These are phyloP conservation scores for Bombus sylvicola DNA, from an alignment of 1,140 invertebrate species.

Conservation along the genomic window DNA sequence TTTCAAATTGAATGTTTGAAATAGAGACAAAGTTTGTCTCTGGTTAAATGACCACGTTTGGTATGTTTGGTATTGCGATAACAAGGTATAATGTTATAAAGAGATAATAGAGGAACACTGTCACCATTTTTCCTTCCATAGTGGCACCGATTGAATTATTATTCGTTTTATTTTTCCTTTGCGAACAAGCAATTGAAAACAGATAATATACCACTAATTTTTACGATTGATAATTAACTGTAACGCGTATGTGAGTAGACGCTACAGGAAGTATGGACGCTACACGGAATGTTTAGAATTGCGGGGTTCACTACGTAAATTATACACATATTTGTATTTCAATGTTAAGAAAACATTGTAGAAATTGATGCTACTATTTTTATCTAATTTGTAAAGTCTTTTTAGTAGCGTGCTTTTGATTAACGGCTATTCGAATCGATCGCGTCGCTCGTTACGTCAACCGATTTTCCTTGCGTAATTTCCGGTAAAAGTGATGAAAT, in stretches of 20 bases:
- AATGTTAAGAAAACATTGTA: background rate
- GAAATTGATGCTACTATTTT: background rate
- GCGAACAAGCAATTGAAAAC: background rate
- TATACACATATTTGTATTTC: background rate
- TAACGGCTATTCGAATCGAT: background rate
- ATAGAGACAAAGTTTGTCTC: too few species aligned
- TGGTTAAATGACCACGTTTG: background rate
- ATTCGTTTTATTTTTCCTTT: background rate
- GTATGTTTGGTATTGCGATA: background rate
- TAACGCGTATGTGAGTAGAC: slow-evolving; percentile 6
- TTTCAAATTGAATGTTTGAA: background rate
- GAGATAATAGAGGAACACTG: background rate
- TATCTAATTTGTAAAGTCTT: background rate
- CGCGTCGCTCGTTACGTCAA: background rate
- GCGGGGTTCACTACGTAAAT: background rate
- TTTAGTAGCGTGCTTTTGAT: background rate
- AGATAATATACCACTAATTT: background rate
- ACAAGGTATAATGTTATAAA: background rate
- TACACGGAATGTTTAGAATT: background rate
- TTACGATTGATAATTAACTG: slow-evolving; percentile 5
- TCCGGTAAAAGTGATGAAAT: slow-evolving; percentile 20
- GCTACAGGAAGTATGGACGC: slow-evolving; percentile 1
- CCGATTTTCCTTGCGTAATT: slow-evolving; percentile 8
- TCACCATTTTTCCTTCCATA: slow-evolving; percentile 2
- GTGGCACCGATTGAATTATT: background rate